phyloP scores from a whole-genome alignment of 2,888 invertebrate species.

The Nomada ferruginata region DNA sequence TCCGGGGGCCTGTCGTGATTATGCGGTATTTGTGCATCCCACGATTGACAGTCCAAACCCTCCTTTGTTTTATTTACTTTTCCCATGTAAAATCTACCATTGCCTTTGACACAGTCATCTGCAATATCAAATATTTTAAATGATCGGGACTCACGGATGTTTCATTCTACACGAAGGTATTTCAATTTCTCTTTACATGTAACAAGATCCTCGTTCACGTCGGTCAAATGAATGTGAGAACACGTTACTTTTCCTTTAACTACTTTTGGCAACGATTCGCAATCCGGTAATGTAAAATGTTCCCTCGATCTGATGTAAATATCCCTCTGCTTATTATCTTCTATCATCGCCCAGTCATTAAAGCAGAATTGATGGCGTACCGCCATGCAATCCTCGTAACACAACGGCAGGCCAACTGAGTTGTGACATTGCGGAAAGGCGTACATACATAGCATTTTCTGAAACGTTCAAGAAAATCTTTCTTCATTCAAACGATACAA shows the following conservation, averaged over 20 bases:
- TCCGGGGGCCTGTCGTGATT: slow-evolving; percentile 94
- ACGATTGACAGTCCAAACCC: slow-evolving; percentile 94
- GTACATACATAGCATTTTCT: slow-evolving; percentile 95
- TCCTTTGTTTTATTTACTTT: slow-evolving; percentile 92
- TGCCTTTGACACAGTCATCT: slow-evolving; percentile 94
- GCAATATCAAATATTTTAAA: slow-evolving; percentile 65
- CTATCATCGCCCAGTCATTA: slow-evolving; percentile 96
- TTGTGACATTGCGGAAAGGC: slow-evolving; percentile 95
- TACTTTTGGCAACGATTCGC: slow-evolving; percentile 91
- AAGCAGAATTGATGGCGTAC: slow-evolving; percentile 96
- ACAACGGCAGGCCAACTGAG: slow-evolving; percentile 91
- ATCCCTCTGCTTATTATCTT: slow-evolving; percentile 93
- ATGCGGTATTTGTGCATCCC: slow-evolving; percentile 95
- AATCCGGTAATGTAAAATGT: slow-evolving; percentile 95
- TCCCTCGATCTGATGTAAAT: slow-evolving; percentile 92
- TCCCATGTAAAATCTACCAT: slow-evolving; percentile 96
- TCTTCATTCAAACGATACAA: background rate
- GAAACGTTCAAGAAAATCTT: slow-evolving; percentile 39
- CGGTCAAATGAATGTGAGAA: slow-evolving; percentile 93
- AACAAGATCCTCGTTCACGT: slow-evolving; percentile 91
- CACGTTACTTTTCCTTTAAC: slow-evolving; percentile 89
- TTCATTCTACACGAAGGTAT: background rate
- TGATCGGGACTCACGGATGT: background rate
- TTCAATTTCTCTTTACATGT: slow-evolving; percentile 87
- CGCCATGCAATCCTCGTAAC: slow-evolving; percentile 97